These are phyloP conservation scores for Dynastes tityus DNA, from an alignment of 2,888 invertebrate species.

Conservation along the genomic window DNA sequence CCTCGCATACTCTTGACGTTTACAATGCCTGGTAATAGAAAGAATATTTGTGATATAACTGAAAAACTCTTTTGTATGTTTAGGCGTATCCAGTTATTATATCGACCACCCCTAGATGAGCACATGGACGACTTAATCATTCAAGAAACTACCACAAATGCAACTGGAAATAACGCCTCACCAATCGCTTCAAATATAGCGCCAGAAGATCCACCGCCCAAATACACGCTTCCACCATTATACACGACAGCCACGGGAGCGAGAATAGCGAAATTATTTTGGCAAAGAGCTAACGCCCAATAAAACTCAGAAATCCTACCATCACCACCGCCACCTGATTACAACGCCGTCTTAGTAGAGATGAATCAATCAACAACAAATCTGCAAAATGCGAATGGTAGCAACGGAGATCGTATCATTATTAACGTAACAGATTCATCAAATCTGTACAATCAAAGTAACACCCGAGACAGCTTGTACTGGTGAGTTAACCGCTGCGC, in stretches of 20 bases:
- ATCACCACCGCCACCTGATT: slow-evolving; percentile 76
- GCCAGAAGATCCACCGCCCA: slow-evolving; percentile 87
- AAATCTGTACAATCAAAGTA: slow-evolving; percentile 28
- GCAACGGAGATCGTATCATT: slow-evolving; percentile 36
- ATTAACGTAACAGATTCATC: slow-evolving; percentile 55
- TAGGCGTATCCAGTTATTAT: slow-evolving; percentile 88
- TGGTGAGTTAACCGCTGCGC: slow-evolving; percentile 73
- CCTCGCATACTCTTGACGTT: too few species aligned
- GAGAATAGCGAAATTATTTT: slow-evolving; percentile 81
- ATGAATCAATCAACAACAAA: slow-evolving; percentile 70
- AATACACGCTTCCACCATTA: slow-evolving; percentile 94
- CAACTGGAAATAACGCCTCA: slow-evolving; percentile 59
- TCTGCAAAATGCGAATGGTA: background rate
- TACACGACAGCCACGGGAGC: slow-evolving; percentile 94
- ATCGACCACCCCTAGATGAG: slow-evolving; percentile 80
- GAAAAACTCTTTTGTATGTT: slow-evolving; percentile 56
- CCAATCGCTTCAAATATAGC: slow-evolving; percentile 63
- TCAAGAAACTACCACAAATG: slow-evolving; percentile 62
- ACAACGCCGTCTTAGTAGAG: slow-evolving; percentile 76
- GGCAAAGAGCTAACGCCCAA: slow-evolving; percentile 62
- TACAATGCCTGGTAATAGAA: too few species aligned
- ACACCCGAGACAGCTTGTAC: slow-evolving; percentile 54
- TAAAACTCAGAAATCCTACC: slow-evolving; percentile 49
- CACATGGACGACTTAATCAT: slow-evolving; percentile 69
- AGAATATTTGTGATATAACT: too few species aligned